Evolutionary conservation across 2,113 vertebrate genomes (phyloP).

Genomic region (Anser cygnoides): DNA sequence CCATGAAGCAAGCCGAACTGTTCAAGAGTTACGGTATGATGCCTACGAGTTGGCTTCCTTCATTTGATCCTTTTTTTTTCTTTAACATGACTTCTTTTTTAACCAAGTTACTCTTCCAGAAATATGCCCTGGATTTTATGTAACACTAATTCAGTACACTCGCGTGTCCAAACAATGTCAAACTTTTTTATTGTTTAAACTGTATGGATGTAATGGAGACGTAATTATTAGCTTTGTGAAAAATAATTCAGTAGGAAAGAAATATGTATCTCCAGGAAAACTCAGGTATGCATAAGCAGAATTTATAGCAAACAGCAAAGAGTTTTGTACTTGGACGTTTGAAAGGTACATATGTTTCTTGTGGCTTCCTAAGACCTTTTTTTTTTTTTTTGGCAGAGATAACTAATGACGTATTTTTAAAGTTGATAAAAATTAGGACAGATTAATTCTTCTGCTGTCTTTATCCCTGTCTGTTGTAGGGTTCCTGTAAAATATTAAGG

Average conservation of each 20-base stretch:
- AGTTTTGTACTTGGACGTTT: neutral
- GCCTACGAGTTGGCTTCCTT: slow-evolving; percentile 3
- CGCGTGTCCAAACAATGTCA: neutral
- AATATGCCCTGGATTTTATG: neutral
- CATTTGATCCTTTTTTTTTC: neutral
- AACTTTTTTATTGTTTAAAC: neutral
- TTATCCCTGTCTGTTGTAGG: neutral
- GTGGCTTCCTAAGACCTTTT: fast-evolving
- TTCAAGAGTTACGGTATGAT: slow-evolving; percentile 88
- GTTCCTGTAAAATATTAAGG: neutral
- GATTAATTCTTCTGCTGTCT: neutral
- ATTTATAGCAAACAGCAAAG: neutral
- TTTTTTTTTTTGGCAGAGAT: neutral
- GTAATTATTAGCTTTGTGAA: neutral
- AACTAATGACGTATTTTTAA: neutral
- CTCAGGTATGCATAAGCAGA: neutral
- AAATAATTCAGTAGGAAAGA: neutral
- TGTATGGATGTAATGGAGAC: neutral
- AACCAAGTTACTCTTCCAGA: neutral
- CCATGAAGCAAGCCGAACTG: slow-evolving; percentile 89
- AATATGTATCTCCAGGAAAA: neutral
- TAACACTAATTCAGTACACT: neutral
- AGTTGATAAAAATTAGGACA: neutral
- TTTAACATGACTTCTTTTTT: neutral
- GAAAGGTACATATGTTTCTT: neutral